phyloP scores from a whole-genome alignment of 2,888 invertebrate species.

The Pristionchus exspectatus region DNA sequence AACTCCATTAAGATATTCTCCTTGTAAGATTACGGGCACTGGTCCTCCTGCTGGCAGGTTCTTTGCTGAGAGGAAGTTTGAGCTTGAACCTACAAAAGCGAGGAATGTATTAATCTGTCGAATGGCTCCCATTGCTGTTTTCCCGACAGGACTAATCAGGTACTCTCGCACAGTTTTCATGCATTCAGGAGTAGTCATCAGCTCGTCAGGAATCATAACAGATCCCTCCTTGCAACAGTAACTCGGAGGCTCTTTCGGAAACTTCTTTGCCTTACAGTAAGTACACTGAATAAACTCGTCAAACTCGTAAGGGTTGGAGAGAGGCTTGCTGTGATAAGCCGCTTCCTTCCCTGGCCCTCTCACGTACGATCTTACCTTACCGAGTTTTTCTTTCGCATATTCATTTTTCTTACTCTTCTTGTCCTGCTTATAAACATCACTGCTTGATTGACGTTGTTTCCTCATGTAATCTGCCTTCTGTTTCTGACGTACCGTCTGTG shows the following conservation, averaged over 20 bases:
- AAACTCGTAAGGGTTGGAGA: neutral
- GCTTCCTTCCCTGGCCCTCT: slow-evolving; percentile 4
- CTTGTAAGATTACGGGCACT: neutral
- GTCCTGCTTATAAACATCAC: no score
- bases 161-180: neutral
- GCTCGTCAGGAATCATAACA: neutral
- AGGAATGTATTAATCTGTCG: neutral
- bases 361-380: neutral
- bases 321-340: neutral
- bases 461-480: neutral
- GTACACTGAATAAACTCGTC: neutral
- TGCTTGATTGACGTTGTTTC: neutral
- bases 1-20: neutral
- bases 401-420: neutral
- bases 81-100: neutral
- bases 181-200: neutral
- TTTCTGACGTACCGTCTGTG: neutral
- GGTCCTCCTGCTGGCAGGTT: neutral
- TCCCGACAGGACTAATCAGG: neutral
- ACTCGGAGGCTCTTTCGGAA: neutral
- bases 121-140: neutral
- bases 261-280: neutral
- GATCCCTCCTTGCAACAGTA: neutral
- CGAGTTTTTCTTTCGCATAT: neutral
- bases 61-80: neutral